Evolutionary conservation across 2,888 invertebrate genomes (phyloP).

Genomic region (Phlogophora meticulosa): DNA sequence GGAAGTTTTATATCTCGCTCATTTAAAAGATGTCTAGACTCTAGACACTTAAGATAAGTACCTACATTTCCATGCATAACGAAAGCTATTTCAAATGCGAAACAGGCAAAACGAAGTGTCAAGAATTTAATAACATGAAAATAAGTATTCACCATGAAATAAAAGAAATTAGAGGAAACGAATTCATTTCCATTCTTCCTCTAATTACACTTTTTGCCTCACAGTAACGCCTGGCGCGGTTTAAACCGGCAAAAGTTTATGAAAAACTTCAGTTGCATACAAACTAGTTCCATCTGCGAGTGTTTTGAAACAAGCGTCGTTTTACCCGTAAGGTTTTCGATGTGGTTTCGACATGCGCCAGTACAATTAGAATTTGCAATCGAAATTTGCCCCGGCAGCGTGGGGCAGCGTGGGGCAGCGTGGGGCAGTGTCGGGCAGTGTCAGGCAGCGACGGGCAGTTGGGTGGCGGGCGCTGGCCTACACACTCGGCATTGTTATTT

Average conservation of each 20-base stretch:
- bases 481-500: constrained; percentile 53
- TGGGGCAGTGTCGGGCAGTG: constrained; percentile 15
- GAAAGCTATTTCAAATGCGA: constrained; percentile 32
- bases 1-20: constrained; percentile 18
- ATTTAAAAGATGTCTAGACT: constrained; percentile 32
- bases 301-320: constrained; percentile 73
- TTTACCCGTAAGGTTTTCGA: constrained; percentile 67
- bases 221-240: constrained; percentile 74
- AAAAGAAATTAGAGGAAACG: constrained; percentile 74
- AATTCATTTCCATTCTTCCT: constrained; percentile 82
- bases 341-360: constrained; percentile 68
- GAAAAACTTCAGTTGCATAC: constrained; percentile 84
- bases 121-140: constrained; percentile 79
- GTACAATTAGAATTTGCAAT: constrained; percentile 76
- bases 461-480: constrained; percentile 22
- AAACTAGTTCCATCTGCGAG: constrained; percentile 81
- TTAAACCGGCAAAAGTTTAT: constrained; percentile 78
- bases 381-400: constrained; percentile 63
- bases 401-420: no score
- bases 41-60: constrained; percentile 8
- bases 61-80: constrained; percentile 13
- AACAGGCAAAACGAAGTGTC: constrained; percentile 64
- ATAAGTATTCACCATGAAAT: constrained; percentile 71
- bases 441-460: constrained; percentile 1
- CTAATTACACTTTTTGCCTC: constrained; percentile 84